Evolutionary conservation across 1,140 invertebrate species (phyloP).

Genomic region (Heliconius eleuchia): DNA sequence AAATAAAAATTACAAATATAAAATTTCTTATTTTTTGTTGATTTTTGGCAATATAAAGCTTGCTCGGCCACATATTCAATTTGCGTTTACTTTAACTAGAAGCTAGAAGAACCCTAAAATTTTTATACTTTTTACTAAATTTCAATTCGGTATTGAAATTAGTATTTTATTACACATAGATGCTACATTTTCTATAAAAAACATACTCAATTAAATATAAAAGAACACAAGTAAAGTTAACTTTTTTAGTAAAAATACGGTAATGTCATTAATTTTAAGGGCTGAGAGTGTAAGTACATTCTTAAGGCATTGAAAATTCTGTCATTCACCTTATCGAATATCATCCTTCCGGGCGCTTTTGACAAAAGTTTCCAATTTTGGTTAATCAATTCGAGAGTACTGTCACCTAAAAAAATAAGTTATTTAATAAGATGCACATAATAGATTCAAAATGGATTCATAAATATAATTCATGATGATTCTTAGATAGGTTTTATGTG

Average conservation of each 20-base stretch:
- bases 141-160: too few relatives aligned
- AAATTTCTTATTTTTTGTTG: too few relatives aligned
- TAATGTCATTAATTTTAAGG: background rate
- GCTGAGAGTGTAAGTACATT: conserved; percentile 9
- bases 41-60: too few relatives aligned
- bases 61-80: too few relatives aligned
- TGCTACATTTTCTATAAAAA: too few relatives aligned
- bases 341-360: background rate
- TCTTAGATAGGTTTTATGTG: too few relatives aligned
- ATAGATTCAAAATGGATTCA: background rate
- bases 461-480: too few relatives aligned
- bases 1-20: too few relatives aligned
- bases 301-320: conserved; percentile 29
- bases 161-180: too few relatives aligned
- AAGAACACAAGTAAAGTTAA: background rate
- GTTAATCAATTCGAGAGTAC: background rate
- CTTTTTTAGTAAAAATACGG: background rate
- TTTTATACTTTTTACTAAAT: too few relatives aligned
- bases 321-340: conserved; percentile 26
- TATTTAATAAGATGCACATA: background rate
- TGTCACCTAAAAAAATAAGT: conserved; percentile 13
- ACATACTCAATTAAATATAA: background rate
- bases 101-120: too few relatives aligned
- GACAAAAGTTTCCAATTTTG: conserved; percentile 19
- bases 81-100: too few relatives aligned